phyloP scores from a whole-genome alignment of 2,797 vertebrate genomes.

The Chaunax sp. region DNA sequence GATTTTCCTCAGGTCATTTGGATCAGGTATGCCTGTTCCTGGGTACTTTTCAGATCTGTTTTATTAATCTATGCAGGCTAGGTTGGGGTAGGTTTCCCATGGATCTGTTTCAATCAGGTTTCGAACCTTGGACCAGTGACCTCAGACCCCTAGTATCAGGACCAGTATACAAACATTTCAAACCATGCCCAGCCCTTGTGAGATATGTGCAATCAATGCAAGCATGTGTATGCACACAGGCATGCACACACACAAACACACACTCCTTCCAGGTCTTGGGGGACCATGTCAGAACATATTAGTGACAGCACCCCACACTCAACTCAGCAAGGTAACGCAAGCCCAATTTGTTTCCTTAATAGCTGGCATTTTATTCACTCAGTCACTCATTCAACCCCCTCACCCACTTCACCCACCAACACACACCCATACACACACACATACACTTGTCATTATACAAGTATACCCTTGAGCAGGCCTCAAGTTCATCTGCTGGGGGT shows the following conservation, averaged over 20 bases:
- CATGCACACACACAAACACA: slow-evolving; percentile 29
- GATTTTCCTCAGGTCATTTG: background rate
- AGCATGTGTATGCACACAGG: background rate
- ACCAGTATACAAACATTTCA: background rate
- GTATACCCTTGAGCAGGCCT: slow-evolving; percentile 82
- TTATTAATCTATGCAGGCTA: background rate
- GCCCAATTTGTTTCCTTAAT: slow-evolving; percentile 83
- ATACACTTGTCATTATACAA: slow-evolving; percentile 78
- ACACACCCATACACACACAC: slow-evolving; percentile 42
- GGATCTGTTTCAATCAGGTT: background rate
- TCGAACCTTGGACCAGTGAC: background rate
- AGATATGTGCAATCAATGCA: slow-evolving; percentile 14
- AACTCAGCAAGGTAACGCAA: slow-evolving; percentile 66
- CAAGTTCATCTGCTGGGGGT: slow-evolving; percentile 80
- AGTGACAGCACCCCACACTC: slow-evolving; percentile 77
- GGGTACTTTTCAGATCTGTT: background rate
- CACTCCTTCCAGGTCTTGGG: slow-evolving; percentile 65
- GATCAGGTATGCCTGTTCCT: background rate
- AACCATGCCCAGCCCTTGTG: slow-evolving; percentile 1
- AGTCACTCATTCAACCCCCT: slow-evolving; percentile 64
- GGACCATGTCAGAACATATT: slow-evolving; percentile 79
- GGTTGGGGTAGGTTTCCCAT: rapidly evolving
- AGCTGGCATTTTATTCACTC: slow-evolving; percentile 81
- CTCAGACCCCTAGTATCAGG: background rate
- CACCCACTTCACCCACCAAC: background rate